Evolutionary conservation across 2,888 invertebrate species (phyloP).

Genomic region (Oasisia sp.): DNA sequence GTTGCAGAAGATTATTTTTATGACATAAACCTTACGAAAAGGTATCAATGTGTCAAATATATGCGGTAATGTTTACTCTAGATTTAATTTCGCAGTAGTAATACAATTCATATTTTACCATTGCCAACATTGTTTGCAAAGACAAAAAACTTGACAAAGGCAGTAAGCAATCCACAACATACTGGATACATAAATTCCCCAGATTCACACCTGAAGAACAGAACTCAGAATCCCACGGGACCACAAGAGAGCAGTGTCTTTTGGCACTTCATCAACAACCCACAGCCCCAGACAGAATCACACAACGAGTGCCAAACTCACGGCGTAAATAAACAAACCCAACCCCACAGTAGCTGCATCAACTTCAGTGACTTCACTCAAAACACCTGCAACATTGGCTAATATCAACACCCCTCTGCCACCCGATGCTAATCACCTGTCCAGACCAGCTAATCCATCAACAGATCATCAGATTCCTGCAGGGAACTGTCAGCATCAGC

Average conservation of each 20-base stretch:
- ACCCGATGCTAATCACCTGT: background rate
- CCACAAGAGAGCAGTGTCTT: background rate
- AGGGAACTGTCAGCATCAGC: background rate
- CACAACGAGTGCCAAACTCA: background rate
- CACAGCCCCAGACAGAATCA: background rate
- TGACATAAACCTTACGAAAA: no score
- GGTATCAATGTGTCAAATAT: no score
- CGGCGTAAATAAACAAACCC: background rate
- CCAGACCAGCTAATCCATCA: background rate
- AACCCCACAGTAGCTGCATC: background rate
- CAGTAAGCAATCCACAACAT: no score
- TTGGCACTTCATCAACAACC: background rate
- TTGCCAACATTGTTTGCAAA: no score
- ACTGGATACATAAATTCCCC: background rate
- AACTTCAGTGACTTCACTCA: background rate
- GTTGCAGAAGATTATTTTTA: no score
- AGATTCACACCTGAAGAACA: background rate
- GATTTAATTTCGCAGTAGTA: no score
- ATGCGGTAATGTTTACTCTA: no score
- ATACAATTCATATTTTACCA: no score
- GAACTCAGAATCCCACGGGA: no score
- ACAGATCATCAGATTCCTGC: background rate
- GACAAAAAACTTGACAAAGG: no score
- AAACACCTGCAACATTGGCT: background rate
- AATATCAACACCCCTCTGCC: background rate